Base-by-base conservation (phyloP, 2,113 vertebrate genomes). In the Piprites chloris region DNA sequence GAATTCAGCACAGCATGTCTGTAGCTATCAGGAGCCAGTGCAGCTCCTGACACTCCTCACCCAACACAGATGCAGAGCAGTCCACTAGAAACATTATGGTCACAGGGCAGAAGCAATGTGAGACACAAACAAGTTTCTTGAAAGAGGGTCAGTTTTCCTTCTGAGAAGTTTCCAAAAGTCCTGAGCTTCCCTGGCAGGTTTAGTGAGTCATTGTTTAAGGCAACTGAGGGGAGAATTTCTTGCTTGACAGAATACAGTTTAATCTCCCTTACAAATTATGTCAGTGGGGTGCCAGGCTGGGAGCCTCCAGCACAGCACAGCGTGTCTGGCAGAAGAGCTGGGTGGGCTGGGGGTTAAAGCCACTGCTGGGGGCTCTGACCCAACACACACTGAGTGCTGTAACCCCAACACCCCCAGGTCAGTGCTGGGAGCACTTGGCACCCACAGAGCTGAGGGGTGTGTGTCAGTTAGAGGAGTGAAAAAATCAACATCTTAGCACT, bases 391-490 rank as follows among this genome's bases (percentile, higher is more conserved):
- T 4, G 14, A 19, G 44, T 3, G 22, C 67, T 63, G 41, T 21
- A n/a, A 22, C 14, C 35, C 32, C 58, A 79, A 5, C 8, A n/a
- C 0, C 1, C 8, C 39, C 65, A 22, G 35, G 5, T 9, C 61
- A 28, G 42, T 0, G 2, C 42, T 42, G 65, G 11, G 67, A 63
- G 24, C 42, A 6, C 23, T 17, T 30, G 47, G 39, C 42, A 58
- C 16, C 41, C 46, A 22, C 41, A 17, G 49, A 61, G 32, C 49
- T 17, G 5, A 44, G 47, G 44, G 12, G 61, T 19, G 61, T 14
- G 32, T 14, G 17, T 28, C 37, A 53, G 16, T 46, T 10, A 67
- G 41, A 77, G 56, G 22, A 75, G 39, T n/a, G 44, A 17, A 11
- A 53, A 55, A 46, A 37, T 5, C 44, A 63, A 27, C 27, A 26